Conservation (phyloP, 1,140 invertebrate genomes). For the Macrobrachium rosenbergii region DNA sequence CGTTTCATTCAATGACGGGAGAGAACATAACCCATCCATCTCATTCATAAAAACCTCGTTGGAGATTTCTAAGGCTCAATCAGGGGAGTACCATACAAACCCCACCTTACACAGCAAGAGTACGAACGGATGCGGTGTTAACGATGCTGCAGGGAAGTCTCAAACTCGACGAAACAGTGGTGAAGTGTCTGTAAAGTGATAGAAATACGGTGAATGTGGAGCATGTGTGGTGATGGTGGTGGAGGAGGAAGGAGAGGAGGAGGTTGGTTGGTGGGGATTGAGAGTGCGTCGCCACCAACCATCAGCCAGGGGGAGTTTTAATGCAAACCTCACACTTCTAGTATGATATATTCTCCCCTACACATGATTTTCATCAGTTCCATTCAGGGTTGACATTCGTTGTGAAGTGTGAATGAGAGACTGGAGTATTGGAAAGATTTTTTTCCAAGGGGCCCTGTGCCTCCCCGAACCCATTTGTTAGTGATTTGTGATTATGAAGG, state of each 20-base stretch:
- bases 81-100: constrained; percentile 6
- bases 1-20: constrained; percentile 56
- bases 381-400: no score
- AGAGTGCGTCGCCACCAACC: neutral
- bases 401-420: no score
- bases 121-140: neutral
- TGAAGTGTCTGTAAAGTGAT: constrained; percentile 21
- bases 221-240: constrained; percentile 42
- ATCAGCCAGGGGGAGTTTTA: neutral
- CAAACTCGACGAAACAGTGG: constrained; percentile 13
- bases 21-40: constrained; percentile 2
- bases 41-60: constrained; percentile 60
- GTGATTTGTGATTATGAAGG: no score
- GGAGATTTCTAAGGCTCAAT: constrained; percentile 15
- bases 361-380: no score
- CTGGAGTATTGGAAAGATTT: no score
- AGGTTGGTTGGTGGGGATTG: neutral
- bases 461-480: no score
- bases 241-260: neutral
- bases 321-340: neutral
- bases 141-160: constrained; percentile 20
- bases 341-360: no score
- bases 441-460: no score
- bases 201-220: constrained; percentile 28
- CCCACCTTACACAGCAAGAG: neutral